Conservation (phyloP, 2,113 vertebrate species). For the Solea solea region DNA sequence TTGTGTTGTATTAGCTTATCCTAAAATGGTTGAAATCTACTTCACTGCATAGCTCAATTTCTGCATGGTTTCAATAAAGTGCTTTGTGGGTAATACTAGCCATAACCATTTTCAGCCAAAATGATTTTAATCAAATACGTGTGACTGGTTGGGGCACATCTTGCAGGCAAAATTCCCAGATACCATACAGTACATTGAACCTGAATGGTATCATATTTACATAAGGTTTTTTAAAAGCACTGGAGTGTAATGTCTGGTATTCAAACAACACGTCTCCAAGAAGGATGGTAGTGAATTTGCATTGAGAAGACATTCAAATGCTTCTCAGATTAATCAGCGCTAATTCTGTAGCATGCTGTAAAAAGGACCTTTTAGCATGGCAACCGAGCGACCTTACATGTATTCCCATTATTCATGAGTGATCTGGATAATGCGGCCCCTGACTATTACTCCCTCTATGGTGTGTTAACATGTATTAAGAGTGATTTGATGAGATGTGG, state of each 20-base stretch:
- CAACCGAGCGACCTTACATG: slow-evolving; percentile 59
- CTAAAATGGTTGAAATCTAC: too few relatives aligned
- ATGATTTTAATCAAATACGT: too few relatives aligned
- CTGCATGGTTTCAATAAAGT: too few relatives aligned
- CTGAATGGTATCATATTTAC: slow-evolving; percentile 21
- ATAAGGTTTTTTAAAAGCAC: slow-evolving; percentile 24
- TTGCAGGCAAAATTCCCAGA: too few relatives aligned
- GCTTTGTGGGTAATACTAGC: too few relatives aligned
- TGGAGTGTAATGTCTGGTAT: slow-evolving; percentile 57
- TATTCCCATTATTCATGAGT: slow-evolving; percentile 74
- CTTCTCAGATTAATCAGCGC: slow-evolving; percentile 59
- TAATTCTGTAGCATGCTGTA: slow-evolving; percentile 47
- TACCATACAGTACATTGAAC: too few relatives aligned
- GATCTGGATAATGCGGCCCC: slow-evolving; percentile 73
- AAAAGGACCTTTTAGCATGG: slow-evolving; percentile 66
- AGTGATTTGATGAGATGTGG: slow-evolving; percentile 74
- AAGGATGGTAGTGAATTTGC: slow-evolving; percentile 40
- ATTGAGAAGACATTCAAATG: slow-evolving; percentile 49
- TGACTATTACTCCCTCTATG: slow-evolving; percentile 69
- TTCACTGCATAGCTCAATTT: too few relatives aligned
- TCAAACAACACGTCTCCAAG: slow-evolving; percentile 51
- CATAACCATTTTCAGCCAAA: too few relatives aligned
- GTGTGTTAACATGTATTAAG: slow-evolving; percentile 76
- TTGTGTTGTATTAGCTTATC: too few relatives aligned
- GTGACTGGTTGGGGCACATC: too few relatives aligned